phyloP scores from a whole-genome alignment of 2,797 vertebrate genomes.

The Spatula versicolor region DNA sequence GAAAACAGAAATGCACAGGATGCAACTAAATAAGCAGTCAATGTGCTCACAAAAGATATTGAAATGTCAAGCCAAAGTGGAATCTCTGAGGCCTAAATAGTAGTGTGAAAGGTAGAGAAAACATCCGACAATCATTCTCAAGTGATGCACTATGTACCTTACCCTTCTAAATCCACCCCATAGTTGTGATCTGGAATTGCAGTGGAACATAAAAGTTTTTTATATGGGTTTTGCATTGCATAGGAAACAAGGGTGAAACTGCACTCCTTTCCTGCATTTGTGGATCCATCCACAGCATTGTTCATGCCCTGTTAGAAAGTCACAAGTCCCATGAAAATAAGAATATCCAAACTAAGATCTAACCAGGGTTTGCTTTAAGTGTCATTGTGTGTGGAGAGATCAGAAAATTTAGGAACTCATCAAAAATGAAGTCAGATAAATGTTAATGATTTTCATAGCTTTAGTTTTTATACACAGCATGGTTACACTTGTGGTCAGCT shows the following conservation, averaged over 20 bases:
- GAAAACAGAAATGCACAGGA: neutral
- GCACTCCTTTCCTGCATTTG: neutral
- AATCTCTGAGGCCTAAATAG: neutral
- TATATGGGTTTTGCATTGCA: accelerated
- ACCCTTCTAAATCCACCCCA: accelerated
- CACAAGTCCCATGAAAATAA: neutral
- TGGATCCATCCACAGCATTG: too few relatives aligned
- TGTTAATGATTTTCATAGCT: neutral
- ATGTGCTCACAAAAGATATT: neutral
- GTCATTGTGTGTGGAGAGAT: neutral
- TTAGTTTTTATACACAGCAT: neutral
- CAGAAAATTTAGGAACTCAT: neutral
- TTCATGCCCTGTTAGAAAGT: neutral
- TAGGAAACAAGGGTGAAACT: neutral
- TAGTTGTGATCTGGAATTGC: neutral
- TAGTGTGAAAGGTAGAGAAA: neutral
- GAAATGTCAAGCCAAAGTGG: too few relatives aligned
- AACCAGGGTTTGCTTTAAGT: neutral
- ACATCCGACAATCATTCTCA: neutral
- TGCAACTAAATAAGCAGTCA: neutral
- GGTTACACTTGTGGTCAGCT: neutral
- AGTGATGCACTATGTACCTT: neutral
- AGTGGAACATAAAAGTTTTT: neutral
- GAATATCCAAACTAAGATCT: neutral
- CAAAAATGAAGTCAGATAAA: neutral